Evolutionary conservation across 2,113 vertebrate genomes (phyloP).

Genomic region (Heterocephalus glaber): DNA sequence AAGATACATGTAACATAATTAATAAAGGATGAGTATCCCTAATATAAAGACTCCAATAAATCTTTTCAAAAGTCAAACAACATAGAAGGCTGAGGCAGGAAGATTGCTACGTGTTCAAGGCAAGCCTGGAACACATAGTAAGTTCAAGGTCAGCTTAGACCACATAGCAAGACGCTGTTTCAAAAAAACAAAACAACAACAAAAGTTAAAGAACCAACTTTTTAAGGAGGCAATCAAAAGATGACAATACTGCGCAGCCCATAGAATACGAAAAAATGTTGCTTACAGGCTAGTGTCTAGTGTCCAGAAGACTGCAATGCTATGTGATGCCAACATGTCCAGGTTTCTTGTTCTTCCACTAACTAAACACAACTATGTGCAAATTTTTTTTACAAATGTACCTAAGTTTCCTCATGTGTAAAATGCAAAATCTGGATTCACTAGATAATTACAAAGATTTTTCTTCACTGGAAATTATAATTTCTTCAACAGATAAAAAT

Average conservation of each 20-base stretch:
- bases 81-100: background rate
- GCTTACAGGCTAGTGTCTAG: too few species aligned
- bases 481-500: slow-evolving; percentile 5
- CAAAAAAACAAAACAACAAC: background rate
- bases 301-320: background rate
- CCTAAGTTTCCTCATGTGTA: background rate
- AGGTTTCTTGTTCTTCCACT: background rate
- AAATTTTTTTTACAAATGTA: background rate
- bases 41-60: background rate
- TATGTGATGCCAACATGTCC: background rate
- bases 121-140: background rate
- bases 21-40: background rate
- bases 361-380: background rate
- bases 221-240: background rate
- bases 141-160: background rate
- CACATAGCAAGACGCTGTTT: background rate
- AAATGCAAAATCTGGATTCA: background rate
- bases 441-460: background rate
- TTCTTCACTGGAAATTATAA: slow-evolving; percentile 6
- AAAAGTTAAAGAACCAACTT: background rate
- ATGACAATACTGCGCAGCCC: background rate
- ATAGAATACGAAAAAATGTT: background rate
- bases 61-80: background rate
- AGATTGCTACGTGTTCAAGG: background rate
- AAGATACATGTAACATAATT: background rate